Conservation (phyloP, 2,797 vertebrate genomes). For the Monodelphis domestica region DNA sequence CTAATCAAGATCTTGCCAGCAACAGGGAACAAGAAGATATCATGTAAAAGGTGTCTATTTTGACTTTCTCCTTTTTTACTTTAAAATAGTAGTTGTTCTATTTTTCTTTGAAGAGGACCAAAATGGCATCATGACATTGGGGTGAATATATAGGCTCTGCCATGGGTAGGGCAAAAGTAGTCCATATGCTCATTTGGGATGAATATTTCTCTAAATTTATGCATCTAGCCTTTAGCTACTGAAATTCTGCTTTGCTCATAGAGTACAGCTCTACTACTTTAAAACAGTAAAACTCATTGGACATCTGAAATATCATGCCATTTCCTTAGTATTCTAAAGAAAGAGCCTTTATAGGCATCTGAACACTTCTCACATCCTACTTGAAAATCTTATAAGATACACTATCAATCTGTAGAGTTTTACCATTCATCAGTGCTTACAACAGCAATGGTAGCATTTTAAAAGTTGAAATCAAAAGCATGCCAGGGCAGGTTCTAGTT, state of each 20-base stretch:
- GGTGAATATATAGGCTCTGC: too few species aligned
- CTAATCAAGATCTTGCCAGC: background rate
- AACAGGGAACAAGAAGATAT: background rate
- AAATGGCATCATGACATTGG: too few species aligned
- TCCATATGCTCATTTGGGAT: too few species aligned
- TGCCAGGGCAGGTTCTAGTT: background rate
- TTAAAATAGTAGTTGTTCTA: too few species aligned
- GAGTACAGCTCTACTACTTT: too few species aligned
- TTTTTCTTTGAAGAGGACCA: too few species aligned
- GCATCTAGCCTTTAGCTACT: too few species aligned
- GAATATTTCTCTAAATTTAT: too few species aligned
- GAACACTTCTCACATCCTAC: constrained; percentile 1
- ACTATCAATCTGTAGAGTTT: background rate
- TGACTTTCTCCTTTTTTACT: constrained; percentile 40
- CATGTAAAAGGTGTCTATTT: background rate
- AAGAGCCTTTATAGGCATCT: constrained; percentile 34
- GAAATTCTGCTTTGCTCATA: too few species aligned
- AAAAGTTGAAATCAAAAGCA: background rate
- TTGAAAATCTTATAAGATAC: background rate
- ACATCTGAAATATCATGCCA: constrained; percentile 9
- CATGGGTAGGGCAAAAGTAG: too few species aligned
- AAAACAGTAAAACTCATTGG: constrained; percentile 1
- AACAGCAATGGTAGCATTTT: background rate
- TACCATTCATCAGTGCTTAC: background rate
- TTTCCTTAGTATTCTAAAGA: constrained; percentile 16